These are phyloP conservation scores for Ophonus ardosiacus DNA, from an alignment of 2,888 invertebrate species.

Conservation along the genomic window DNA sequence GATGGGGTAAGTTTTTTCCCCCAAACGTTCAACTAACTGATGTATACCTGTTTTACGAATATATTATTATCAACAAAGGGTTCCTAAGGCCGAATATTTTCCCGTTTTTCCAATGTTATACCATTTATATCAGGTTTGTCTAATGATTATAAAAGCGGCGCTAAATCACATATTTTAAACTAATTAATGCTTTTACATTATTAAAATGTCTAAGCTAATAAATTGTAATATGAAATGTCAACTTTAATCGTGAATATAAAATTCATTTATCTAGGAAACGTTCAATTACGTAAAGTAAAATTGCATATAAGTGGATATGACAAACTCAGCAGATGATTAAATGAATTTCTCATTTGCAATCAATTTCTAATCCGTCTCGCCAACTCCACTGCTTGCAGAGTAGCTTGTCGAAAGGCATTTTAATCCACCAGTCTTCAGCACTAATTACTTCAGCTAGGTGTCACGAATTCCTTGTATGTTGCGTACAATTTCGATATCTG, in stretches of 20 bases:
- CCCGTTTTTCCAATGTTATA: too few species aligned
- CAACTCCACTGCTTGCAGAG: not conserved
- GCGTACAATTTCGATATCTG: slow-evolving; percentile 35
- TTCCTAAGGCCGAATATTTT: too few species aligned
- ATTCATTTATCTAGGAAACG: too few species aligned
- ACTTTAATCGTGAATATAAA: not conserved
- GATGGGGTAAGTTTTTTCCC: too few species aligned
- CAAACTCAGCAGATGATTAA: not conserved
- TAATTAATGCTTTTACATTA: not conserved
- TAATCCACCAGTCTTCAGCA: slow-evolving; percentile 14
- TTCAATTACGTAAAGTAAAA: not conserved
- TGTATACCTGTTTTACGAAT: too few species aligned
- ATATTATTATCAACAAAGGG: too few species aligned
- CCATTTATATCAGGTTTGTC: too few species aligned
- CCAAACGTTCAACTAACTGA: too few species aligned
- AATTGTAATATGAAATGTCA: not conserved
- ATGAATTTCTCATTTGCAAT: slow-evolving; percentile 2
- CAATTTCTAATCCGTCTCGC: not conserved
- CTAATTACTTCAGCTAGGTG: slow-evolving; percentile 21
- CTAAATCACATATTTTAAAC: too few species aligned
- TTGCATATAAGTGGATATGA: not conserved
- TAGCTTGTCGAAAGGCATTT: slow-evolving; percentile 30
- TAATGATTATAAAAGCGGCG: too few species aligned
- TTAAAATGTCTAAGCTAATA: not conserved
- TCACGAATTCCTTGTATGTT: slow-evolving; percentile 27